Evolutionary conservation across 23 tunicate species (phyloP), one percentile per base, ranked within the genome.

Genomic region (Halocynthia roretzi): DNA sequence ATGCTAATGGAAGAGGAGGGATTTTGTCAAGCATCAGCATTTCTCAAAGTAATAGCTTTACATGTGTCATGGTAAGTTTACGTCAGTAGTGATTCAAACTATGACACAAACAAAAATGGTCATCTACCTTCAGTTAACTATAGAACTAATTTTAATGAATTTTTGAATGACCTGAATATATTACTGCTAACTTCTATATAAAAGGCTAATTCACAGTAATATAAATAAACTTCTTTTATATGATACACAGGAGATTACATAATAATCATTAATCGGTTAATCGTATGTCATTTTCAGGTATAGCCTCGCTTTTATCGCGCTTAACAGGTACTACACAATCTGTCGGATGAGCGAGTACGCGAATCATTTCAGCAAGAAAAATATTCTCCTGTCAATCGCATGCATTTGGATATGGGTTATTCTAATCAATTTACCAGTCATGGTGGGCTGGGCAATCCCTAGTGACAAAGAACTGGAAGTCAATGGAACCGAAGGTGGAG

Each of bases 361-460:
- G 21, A 51, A 20, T 18, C 52, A 82, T 52, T 82, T 72, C 49
- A 82, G 23, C 51, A 82, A 82, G 56, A 62, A 62, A 23, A 76
- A 51, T 40, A 61, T 82, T 15, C 17, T 82, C 11, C 61, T 21
- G 5, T 61, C 75, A 7, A 62, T 82, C 11, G 61, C 18, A 8
- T 51, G 62, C 19, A 82, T 74, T 21, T 82, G 86, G 86, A 48
- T 82, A 48, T 82, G 77, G 72, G 51, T 62, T 50, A 8, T 73
- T 10, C 63, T 82, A 8, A 70, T 82, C 62, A 82, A 82, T 55
- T 49, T 82, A 5, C 68, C 68, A 15, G 75, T 51, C 72, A 82
- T 82, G 86, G 80, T 61, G 12, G 86, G 86, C 10, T 82, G 86
- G 86, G 79, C 84, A 14, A 48, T 81, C 22, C 84, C 84, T 44